Base-by-base conservation (phyloP, 2,888 invertebrate species). In the Mycalesis mineus region DNA sequence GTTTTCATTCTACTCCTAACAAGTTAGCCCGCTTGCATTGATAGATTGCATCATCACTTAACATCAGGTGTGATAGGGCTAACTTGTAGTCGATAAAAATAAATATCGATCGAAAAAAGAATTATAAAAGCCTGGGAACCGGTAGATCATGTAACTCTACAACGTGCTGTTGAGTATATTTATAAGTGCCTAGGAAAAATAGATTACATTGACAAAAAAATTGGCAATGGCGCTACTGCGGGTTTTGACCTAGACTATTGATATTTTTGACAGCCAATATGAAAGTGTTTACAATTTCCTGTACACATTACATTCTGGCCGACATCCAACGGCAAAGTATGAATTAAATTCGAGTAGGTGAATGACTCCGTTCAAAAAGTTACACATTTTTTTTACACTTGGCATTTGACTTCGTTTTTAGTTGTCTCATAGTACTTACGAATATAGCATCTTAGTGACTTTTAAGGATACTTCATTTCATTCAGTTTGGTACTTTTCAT, bases 321-420 rank as follows among this genome's bases (percentile, higher is more conserved):
- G 45, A 14, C 17, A 13, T 55, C 57, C 57, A 57, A 51, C 39
- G 33, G 47, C 15, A 45, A 51, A 51, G 44, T 22, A 29, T 33
- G 22, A 57, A 52, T 57, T 42, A 36, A 22, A 39, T 31, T 44
- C 37, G 17, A 17, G 13, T 9, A 45, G 22, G 36, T 45, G 45
- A 51, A 51, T 51, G 51, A 51, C 45, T 51, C 40, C 45, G 36
- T 57, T 51, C 22, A 22, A 33, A 22, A 14, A 39, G 15, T 31
- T 42, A 40, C 28, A 42, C 3, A 9, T 42, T 50, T 44, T 42
- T 39, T 29, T 13, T 56, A 42, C n/a, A 7, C 28, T 44, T 28
- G 42, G 42, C 42, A 22, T 1, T n/a, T 28, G 22, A 28, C 39
- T 14, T 4, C 14, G 37, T 39, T n/a, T 13, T 13, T 22, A 22